These are phyloP conservation scores for Rhabdornis inornatus DNA, from an alignment of 2,113 vertebrate genomes.

Conservation along the genomic window DNA sequence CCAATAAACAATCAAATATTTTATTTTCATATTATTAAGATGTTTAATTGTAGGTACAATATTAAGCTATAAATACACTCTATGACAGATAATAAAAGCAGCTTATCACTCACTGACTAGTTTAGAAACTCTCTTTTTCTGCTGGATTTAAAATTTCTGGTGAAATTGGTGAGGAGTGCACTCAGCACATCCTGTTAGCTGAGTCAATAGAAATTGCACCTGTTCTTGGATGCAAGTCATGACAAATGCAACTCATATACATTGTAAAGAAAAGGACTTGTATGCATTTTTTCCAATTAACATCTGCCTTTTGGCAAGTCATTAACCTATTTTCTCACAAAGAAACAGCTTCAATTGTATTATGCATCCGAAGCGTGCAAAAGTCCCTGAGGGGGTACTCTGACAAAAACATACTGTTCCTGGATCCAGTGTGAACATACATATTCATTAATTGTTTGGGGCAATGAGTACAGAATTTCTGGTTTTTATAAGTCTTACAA, in stretches of 20 bases:
- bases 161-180: neutral
- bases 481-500: slow-evolving; percentile 33
- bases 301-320: slow-evolving; percentile 64
- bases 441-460: slow-evolving; percentile 56
- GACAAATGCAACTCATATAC: slow-evolving; percentile 24
- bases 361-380: slow-evolving; percentile 46
- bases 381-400: slow-evolving; percentile 32
- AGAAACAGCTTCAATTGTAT: slow-evolving; percentile 50
- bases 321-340: slow-evolving; percentile 66
- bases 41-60: neutral
- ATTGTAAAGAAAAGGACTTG: slow-evolving; percentile 24
- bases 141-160: neutral
- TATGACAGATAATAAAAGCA: neutral
- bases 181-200: slow-evolving; percentile 25
- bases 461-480: slow-evolving; percentile 33
- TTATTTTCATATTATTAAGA: neutral
- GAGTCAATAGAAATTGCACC: slow-evolving; percentile 51
- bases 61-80: neutral
- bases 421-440: slow-evolving; percentile 15
- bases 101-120: neutral
- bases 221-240: slow-evolving; percentile 36
- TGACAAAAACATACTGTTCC: slow-evolving; percentile 59
- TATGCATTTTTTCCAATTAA: slow-evolving; percentile 45
- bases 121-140: neutral
- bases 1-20: neutral